Base-by-base conservation (phyloP, 2,113 vertebrate species). In the Oncorhynchus clarkii region DNA sequence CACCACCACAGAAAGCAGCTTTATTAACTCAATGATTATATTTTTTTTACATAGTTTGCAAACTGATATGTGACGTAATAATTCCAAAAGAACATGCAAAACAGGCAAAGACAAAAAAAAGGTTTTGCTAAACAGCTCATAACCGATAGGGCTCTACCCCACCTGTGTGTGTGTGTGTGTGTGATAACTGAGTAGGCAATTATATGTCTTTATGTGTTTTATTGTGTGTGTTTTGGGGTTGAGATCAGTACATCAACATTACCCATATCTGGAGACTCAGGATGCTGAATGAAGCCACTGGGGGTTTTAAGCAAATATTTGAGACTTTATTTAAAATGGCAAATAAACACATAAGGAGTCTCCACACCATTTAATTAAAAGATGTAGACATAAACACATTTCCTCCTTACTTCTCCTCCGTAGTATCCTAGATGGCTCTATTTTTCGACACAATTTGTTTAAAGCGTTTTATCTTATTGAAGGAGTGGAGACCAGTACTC, bases 261-360 rank as follows among this genome's bases (percentile, higher is more conserved):
- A 71, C 79, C 49, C 51, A 73, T 78, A 85, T 83, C 34, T 87
- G 72, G 74, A 79, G 70, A 86, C 78, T 85, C 89, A 91, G 86
- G 86, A 91, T 84, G 83, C 85, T 80, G 79, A 78, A 49, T 54
- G 67, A 86, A 87, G 76, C 84, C 88, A 88, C 82, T 67, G 24
- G 70, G 87, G 83, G 85, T 77, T 75, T 78, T 71, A 77, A 79
- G 85, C 84, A 90, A 91, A 90, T 90, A 90, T 92, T 91, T 91
- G 79, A 88, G 87, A 85, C 84, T 76, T 73, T 85, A 78, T 80
- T 86, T 81, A 31, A 89, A 86, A 85, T 80, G 78, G 81, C 79
- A 90, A 82, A 90, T 81, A 88, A 88, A 88, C 39, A 88, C 16
- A 82, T n/a, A 68, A 62, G 72, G 68, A 84, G 78, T 82, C 83